These are phyloP conservation scores for Actenoides lindsayi DNA, from an alignment of 2,113 vertebrate genomes.

Conservation along the genomic window DNA sequence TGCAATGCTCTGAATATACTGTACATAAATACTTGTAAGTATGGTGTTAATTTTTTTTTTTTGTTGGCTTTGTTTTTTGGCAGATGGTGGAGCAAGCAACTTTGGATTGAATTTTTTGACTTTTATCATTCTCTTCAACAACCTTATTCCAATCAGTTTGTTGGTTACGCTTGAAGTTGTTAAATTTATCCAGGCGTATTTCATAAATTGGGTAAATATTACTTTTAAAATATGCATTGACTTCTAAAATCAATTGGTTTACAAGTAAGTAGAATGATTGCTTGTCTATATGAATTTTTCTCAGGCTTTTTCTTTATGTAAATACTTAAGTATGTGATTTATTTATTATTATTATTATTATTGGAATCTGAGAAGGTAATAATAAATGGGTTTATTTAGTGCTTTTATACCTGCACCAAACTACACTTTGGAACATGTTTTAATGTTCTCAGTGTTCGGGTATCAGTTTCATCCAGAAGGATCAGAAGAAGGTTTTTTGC, in stretches of 20 bases:
- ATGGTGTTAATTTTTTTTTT: neutral
- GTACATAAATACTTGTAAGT: neutral
- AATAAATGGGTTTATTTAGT: neutral
- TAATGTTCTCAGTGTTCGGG: neutral
- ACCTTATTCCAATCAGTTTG: constrained; percentile 98
- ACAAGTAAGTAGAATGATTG: neutral
- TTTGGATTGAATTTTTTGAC: constrained; percentile 99
- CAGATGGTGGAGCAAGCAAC: constrained; percentile 96
- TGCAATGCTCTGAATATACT: neutral
- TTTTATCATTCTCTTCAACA: constrained; percentile 99
- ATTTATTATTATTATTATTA: neutral
- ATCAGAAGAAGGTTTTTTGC: neutral
- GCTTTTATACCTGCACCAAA: neutral
- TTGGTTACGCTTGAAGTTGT: constrained; percentile 98
- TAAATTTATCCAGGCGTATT: constrained; percentile 98
- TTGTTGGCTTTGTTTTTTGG: constrained; percentile 39
- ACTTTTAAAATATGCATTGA: neutral
- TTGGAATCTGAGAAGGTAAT: neutral
- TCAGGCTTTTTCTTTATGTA: neutral
- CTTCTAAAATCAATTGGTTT: neutral
- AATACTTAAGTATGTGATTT: neutral
- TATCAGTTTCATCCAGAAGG: neutral
- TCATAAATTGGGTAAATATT: constrained; percentile 98
- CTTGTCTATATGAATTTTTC: neutral
- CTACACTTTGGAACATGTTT: neutral